These are phyloP conservation scores for Cactoblastis cactorum DNA, from an alignment of 2,888 invertebrate species.

Conservation along the genomic window DNA sequence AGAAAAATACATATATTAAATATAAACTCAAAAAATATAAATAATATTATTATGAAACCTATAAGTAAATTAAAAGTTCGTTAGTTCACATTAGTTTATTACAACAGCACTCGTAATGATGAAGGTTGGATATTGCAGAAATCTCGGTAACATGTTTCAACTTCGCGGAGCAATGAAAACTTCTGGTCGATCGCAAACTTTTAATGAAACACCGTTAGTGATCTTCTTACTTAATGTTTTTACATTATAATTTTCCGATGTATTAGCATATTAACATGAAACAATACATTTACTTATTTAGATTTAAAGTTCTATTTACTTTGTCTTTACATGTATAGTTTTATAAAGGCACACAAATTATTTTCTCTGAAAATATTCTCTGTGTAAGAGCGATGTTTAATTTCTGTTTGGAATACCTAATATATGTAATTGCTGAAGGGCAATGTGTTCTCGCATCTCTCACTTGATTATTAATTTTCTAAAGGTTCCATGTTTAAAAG, in stretches of 20 bases:
- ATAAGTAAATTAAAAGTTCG: neutral
- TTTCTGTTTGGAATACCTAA: no score
- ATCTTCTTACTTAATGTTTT: constrained; percentile 41
- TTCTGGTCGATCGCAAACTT: constrained; percentile 62
- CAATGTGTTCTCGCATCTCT: no score
- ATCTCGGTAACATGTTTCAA: constrained; percentile 53
- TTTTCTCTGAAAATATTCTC: no score
- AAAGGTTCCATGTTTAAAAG: no score
- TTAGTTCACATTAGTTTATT: constrained; percentile 11
- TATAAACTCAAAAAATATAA: no score
- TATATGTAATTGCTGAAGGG: no score
- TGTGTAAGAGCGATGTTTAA: no score
- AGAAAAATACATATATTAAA: no score
- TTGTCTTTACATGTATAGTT: no score
- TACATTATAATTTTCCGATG: constrained; percentile 23
- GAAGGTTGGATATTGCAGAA: constrained; percentile 52
- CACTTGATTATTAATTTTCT: no score
- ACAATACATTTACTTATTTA: neutral
- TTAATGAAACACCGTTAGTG: constrained; percentile 68
- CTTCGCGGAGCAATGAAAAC: constrained; percentile 54
- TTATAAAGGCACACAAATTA: no score
- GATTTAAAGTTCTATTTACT: neutral
- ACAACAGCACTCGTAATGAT: constrained; percentile 30
- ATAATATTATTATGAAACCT: no score
- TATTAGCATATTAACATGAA: constrained; percentile 1